These are phyloP conservation scores for Bombus fervidus DNA, from an alignment of 1,140 invertebrate genomes.

Conservation along the genomic window DNA sequence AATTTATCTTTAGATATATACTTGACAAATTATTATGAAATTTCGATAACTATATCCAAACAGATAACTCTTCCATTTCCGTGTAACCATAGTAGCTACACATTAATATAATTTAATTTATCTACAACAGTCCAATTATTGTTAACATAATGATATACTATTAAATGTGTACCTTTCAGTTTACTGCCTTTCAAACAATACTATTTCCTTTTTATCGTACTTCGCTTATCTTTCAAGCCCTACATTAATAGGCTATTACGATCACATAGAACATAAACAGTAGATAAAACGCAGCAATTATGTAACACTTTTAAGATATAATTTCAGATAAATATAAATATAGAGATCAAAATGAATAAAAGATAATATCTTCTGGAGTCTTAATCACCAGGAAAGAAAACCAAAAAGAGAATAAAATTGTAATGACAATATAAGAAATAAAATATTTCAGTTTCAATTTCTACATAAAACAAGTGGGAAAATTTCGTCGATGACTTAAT, in stretches of 20 bases:
- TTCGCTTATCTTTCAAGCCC: no score
- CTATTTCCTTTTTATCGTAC: background rate
- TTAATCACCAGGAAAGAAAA: background rate
- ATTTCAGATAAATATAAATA: no score
- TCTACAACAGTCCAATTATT: background rate
- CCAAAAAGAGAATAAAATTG: no score
- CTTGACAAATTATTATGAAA: background rate
- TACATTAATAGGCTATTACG: no score
- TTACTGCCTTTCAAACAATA: background rate
- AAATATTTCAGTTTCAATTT: background rate
- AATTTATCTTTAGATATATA: background rate
- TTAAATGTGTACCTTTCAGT: background rate
- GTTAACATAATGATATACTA: background rate
- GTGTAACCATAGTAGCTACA: background rate
- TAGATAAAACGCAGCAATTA: no score
- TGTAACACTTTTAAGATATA: no score
- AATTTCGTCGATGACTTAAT: conserved; percentile 5
- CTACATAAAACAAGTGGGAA: background rate
- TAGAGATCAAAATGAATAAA: no score
- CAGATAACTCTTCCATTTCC: background rate
- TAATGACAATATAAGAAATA: background rate
- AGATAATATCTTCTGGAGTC: background rate
- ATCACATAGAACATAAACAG: no score
- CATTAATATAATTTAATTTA: conserved; percentile 1
- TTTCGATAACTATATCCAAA: background rate